phyloP scores from a whole-genome alignment of 2,797 vertebrate species.

The Tenualosa ilisha region DNA sequence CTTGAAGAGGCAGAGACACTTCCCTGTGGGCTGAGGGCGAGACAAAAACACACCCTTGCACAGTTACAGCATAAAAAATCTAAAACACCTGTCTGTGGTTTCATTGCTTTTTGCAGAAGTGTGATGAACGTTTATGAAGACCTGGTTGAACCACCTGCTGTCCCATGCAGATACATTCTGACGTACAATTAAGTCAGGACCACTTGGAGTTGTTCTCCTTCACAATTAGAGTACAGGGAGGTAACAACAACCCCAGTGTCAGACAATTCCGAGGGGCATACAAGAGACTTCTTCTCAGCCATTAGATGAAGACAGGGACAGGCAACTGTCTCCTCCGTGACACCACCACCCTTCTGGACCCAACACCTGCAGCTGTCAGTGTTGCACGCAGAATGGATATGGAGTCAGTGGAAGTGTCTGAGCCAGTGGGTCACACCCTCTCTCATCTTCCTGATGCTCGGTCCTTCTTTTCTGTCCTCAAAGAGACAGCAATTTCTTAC shows the following conservation, averaged over 20 bases:
- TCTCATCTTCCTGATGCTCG: constrained; percentile 15
- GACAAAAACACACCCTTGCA: neutral
- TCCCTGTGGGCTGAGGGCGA: constrained; percentile 14
- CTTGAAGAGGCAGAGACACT: constrained; percentile 12
- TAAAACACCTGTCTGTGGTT: constrained; percentile 16
- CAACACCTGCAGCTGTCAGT: constrained; percentile 37
- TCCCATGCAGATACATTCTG: constrained; percentile 38
- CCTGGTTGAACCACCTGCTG: constrained; percentile 27
- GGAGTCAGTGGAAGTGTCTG: constrained; percentile 27
- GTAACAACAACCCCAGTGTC: constrained; percentile 28
- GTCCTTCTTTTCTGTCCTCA: constrained; percentile 16
- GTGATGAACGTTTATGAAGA: constrained; percentile 6
- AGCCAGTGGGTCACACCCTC: neutral
- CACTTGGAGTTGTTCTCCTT: constrained; percentile 43
- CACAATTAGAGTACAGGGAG: constrained; percentile 25
- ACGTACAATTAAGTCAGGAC: constrained; percentile 41
- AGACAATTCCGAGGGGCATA: constrained; percentile 29
- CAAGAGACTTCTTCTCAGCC: constrained; percentile 38
- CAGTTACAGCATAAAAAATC: neutral
- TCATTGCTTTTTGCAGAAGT: constrained; percentile 27
- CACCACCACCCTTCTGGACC: constrained; percentile 28
- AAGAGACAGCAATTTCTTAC: constrained; percentile 23
- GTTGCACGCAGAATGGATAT: constrained; percentile 30
- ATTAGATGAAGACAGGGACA: constrained; percentile 30
- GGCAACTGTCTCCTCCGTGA: constrained; percentile 33